phyloP scores from a whole-genome alignment of 35 echinoderm and acorn worm species.

The Stichopus chloronotus region DNA sequence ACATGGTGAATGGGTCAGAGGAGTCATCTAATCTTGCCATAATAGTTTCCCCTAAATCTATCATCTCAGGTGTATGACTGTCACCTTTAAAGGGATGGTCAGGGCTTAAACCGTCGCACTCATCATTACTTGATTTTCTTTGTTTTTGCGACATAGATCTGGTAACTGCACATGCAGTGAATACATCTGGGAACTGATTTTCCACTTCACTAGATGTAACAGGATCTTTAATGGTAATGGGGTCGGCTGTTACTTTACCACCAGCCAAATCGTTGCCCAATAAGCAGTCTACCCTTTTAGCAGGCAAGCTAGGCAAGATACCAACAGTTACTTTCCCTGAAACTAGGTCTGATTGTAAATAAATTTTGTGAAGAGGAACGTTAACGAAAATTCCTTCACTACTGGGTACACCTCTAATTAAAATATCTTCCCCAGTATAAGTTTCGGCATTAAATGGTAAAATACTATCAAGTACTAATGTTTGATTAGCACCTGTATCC shows the following conservation, averaged over 20 bases:
- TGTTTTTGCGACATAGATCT: slow-evolving; percentile 18
- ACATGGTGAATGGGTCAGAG: background rate
- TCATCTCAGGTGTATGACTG: too few species aligned
- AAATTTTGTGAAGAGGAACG: slow-evolving; percentile 38
- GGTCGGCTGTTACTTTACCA: slow-evolving; percentile 21
- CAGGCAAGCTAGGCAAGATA: slow-evolving; percentile 39
- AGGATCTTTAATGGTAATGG: background rate
- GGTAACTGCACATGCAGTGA: slow-evolving; percentile 50
- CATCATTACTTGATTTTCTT: background rate
- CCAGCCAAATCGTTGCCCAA: slow-evolving; percentile 65
- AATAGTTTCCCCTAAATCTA: background rate
- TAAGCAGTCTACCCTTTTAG: slow-evolving; percentile 17
- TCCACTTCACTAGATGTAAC: background rate
- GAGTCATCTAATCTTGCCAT: background rate
- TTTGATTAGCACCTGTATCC: slow-evolving; percentile 31
- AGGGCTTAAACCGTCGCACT: too few species aligned
- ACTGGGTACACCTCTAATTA: slow-evolving; percentile 19
- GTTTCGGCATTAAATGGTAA: background rate
- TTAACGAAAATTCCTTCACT: background rate
- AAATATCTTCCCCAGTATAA: background rate
- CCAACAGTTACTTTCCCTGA: slow-evolving; percentile 20
- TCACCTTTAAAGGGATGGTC: too few species aligned
- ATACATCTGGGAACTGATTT: slow-evolving; percentile 15
- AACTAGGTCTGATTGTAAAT: slow-evolving; percentile 9
- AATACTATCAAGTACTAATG: background rate